Evolutionary conservation across 2,888 invertebrate genomes (phyloP), one percentile per base, ranked within the genome.

Genomic region (Lepidocyrtinus sp.): DNA sequence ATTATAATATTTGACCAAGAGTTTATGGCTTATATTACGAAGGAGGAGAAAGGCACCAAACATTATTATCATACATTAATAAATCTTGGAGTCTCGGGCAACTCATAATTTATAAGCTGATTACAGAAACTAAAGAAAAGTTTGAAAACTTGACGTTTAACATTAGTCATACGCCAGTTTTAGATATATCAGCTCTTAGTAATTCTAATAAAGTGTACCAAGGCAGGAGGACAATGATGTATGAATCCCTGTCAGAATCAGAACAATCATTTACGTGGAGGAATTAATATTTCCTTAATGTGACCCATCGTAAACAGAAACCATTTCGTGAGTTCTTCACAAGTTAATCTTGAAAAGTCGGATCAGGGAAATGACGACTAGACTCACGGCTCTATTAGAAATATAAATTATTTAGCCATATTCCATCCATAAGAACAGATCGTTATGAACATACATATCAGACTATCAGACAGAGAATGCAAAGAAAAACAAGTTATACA

Each of bases 211-310:
- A 36, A 36, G 5, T 36, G 12, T 12, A 7, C 36, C 36, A 36
- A 36, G 36, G 5, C 36, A 12, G 5, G 36, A 36, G 36, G 36
- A 36, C n/a, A n/a, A 36, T 67, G 67, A 67, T 59, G 26, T 62
- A 65, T 74, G 63, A 27, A 74, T 73, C 17, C 63, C 21, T 74
- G 65, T 59, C 67, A 59, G 59, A 55, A 36, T 19, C 45, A 17
- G 68, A 68, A 68, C 68, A 68, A 75, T 59, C 67, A 68, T 59
- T 62, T 67, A 62, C 68, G 59, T 75, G 27, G 68, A 67, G 68
- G 67, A 59, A 75, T 75, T 67, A 67, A 75, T 75, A 7, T 36
- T 36, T 36, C 12, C 36, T 5, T 36, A 36, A 36, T 36, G 36
- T 36, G 36, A 36, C 36, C 36, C 36, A 7, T 36, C 36, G 5